Evolutionary conservation across 2,797 vertebrate species (phyloP).

Genomic region (Toxotes lorentzi): DNA sequence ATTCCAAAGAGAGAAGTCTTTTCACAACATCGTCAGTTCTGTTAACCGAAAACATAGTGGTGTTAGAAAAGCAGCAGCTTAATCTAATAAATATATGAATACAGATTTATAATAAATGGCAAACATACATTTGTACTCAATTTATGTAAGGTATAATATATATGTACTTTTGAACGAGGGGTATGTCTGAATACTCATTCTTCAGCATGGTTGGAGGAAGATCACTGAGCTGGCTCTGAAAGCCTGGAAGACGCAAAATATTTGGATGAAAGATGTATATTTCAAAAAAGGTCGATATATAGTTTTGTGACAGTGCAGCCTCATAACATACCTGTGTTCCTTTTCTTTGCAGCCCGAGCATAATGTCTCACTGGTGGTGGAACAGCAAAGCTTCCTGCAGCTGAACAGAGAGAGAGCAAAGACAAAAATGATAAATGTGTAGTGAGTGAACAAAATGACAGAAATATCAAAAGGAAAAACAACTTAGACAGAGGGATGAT

Average conservation of each 20-base stretch:
- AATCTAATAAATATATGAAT: not conserved
- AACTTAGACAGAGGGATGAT: not conserved
- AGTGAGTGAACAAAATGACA: not conserved
- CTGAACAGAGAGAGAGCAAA: constrained; percentile 51
- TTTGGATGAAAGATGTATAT: constrained; percentile 1
- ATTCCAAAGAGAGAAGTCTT: constrained; percentile 92
- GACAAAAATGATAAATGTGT: not conserved
- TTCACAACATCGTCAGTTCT: constrained; percentile 92
- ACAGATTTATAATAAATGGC: not conserved
- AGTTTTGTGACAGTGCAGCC: not conserved
- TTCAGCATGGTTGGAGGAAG: constrained; percentile 87
- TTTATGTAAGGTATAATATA: not conserved
- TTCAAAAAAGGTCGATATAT: not conserved
- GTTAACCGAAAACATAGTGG: constrained; percentile 52
- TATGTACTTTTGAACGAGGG: constrained; percentile 86
- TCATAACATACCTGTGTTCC: constrained; percentile 79
- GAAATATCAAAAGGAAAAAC: not conserved
- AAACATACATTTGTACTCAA: not conserved
- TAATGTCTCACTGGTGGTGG: constrained; percentile 85
- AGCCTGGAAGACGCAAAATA: constrained; percentile 69
- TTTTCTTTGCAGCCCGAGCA: constrained; percentile 76
- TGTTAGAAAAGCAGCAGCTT: not conserved
- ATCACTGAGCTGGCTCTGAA: constrained; percentile 89
- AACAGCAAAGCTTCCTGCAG: constrained; percentile 67
- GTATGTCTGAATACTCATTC: constrained; percentile 87